Evolutionary conservation across 1,140 invertebrate species (phyloP).

Genomic region (Pseudachorutes palmiensis): DNA sequence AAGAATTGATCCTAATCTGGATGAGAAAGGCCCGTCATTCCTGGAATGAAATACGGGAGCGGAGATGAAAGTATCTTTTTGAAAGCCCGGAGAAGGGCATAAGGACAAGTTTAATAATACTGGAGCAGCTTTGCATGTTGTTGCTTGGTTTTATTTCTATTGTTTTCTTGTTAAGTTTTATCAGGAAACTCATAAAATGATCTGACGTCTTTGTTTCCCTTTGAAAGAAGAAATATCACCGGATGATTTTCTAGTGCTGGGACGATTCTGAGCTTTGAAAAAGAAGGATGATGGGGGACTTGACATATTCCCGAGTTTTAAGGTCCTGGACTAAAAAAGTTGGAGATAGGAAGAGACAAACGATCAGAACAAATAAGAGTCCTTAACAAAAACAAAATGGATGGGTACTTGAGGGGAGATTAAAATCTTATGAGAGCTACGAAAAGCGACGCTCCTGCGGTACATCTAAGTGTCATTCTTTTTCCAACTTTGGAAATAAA

Average conservation of each 20-base stretch:
- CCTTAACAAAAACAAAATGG: neutral
- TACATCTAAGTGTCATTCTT: too few relatives aligned
- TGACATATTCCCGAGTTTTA: neutral
- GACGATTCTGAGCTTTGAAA: too few relatives aligned
- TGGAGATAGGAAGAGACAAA: conserved; percentile 2
- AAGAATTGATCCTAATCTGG: neutral
- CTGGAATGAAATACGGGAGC: conserved; percentile 8
- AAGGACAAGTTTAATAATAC: neutral
- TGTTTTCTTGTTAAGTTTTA: neutral
- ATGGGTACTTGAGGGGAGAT: neutral
- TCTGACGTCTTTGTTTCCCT: conserved; percentile 8
- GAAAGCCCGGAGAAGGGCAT: neutral
- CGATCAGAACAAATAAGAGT: conserved; percentile 11
- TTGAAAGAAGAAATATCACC: neutral
- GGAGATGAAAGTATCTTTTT: neutral
- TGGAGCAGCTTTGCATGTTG: neutral
- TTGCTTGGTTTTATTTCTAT: neutral
- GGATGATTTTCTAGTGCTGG: too few relatives aligned
- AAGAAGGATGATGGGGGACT: too few relatives aligned
- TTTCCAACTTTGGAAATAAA: too few relatives aligned
- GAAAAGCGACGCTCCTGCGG: too few relatives aligned
- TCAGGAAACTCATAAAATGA: neutral
- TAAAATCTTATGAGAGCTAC: neutral
- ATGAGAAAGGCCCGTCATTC: neutral
- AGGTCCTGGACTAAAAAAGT: neutral